Percentiles rank a stretch among this genome's conserved stretches.
These are phyloP conservation scores for Rhagoletis zephyria DNA, from an alignment of 1,140 invertebrate genomes.

Conservation along the genomic window DNA sequence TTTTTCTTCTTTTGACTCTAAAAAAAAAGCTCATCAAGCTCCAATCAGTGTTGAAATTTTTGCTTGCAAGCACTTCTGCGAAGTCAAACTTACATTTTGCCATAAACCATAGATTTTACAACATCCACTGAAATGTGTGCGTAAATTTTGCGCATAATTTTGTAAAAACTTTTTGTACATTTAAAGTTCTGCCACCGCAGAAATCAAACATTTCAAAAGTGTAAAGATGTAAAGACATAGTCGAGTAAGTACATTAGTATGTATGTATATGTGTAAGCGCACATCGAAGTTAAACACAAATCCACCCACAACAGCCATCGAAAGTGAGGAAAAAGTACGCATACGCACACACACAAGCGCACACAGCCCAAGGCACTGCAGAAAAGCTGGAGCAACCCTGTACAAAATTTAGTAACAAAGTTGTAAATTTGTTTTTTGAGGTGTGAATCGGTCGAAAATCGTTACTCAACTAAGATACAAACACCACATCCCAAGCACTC, in stretches of 20 bases:
- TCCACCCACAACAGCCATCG: background rate
- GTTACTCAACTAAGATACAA: background rate
- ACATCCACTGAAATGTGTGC: no score
- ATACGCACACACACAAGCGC: background rate
- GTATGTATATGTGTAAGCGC: background rate
- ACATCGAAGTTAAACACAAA: slow-evolving; percentile 4
- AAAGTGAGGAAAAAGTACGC: background rate
- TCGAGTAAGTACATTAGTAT: no score
- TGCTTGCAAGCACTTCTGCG: no score
- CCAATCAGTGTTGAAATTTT: no score
- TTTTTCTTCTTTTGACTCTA: no score
- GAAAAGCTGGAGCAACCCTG: background rate
- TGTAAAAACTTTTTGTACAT: background rate
- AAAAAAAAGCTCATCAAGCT: no score
- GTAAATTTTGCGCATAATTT: no score
- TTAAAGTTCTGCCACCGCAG: background rate
- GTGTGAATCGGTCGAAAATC: slow-evolving; percentile 43
- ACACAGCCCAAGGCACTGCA: background rate
- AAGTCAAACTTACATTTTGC: no score
- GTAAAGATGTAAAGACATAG: no score
- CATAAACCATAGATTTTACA: no score
- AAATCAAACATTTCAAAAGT: background rate
- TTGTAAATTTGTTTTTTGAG: slow-evolving; percentile 31
- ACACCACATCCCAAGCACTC: background rate
- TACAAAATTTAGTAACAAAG: slow-evolving; percentile 7